Percentiles rank a stretch among this genome's conserved stretches.
Conservation (phyloP, 2,113 vertebrate genomes). For the Psittacula cyanocephala region DNA sequence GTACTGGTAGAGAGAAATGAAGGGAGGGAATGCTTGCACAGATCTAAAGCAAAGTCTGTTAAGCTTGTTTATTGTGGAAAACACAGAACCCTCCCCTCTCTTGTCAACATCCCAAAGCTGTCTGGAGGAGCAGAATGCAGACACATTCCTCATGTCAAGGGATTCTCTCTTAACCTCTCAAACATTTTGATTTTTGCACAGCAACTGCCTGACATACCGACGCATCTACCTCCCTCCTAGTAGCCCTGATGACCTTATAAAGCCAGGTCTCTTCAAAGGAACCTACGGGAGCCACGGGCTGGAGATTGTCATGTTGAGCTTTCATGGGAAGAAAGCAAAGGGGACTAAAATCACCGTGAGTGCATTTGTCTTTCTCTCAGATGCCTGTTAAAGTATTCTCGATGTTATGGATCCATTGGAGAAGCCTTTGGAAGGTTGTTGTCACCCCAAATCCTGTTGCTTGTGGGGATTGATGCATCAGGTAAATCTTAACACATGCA, state of each 20-base stretch:
- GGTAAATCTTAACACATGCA: rapidly evolving
- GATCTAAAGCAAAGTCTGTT: not conserved
- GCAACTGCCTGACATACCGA: slow-evolving; percentile 97
- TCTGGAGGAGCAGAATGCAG: not conserved
- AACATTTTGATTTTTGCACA: slow-evolving; percentile 37
- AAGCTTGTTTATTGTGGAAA: not conserved
- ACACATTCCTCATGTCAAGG: not conserved
- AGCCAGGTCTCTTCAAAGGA: slow-evolving; percentile 95
- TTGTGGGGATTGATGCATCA: rapidly evolving
- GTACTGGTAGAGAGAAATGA: not conserved
- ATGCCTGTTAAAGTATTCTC: not conserved
- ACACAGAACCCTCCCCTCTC: not conserved
- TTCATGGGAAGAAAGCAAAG: slow-evolving; percentile 83
- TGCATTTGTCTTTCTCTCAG: not conserved
- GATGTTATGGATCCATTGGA: rapidly evolving
- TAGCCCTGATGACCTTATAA: slow-evolving; percentile 84
- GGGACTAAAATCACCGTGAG: slow-evolving; percentile 97
- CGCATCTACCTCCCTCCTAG: slow-evolving; percentile 94
- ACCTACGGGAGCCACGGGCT: slow-evolving; percentile 96
- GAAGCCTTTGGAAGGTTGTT: not conserved
- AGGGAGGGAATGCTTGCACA: no score
- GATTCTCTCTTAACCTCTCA: not conserved
- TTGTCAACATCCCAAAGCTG: not conserved
- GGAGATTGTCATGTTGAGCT: slow-evolving; percentile 98
- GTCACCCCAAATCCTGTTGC: not conserved